Conservation (phyloP, 2,888 invertebrate genomes). For the Adelognathus sp. region DNA sequence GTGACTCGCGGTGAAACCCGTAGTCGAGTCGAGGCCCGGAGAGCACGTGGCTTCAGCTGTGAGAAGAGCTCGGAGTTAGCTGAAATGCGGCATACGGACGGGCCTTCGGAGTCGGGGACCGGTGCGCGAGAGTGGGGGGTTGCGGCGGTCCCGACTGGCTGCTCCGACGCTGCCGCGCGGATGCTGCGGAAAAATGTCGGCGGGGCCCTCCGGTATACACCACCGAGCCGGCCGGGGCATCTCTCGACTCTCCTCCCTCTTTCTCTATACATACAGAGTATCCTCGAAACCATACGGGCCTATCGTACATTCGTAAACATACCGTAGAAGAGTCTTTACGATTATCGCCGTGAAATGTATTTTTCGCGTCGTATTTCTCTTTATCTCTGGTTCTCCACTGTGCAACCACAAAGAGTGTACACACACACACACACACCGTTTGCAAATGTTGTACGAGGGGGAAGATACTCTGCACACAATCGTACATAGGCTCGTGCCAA, state of each 20-base stretch:
- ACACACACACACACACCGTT: background rate
- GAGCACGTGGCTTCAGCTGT: slow-evolving; percentile 53
- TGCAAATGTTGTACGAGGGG: background rate
- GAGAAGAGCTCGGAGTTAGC: slow-evolving; percentile 68
- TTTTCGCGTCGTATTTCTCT: slow-evolving; percentile 29
- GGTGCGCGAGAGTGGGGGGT: slow-evolving; percentile 28
- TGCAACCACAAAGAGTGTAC: background rate
- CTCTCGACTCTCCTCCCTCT: slow-evolving; percentile 48
- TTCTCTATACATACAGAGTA: slow-evolving; percentile 22
- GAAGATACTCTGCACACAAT: slow-evolving; percentile 5
- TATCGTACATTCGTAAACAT: no score
- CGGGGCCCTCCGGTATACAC: slow-evolving; percentile 65
- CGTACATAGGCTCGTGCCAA: slow-evolving; percentile 54
- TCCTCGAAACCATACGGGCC: no score
- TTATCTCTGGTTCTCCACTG: slow-evolving; percentile 23
- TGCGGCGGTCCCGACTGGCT: slow-evolving; percentile 26
- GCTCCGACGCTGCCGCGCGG: slow-evolving; percentile 66
- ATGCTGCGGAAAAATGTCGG: slow-evolving; percentile 74
- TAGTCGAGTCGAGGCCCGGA: slow-evolving; percentile 27
- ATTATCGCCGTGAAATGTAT: no score
- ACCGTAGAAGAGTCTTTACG: no score
- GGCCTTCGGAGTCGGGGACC: slow-evolving; percentile 40
- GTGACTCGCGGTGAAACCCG: slow-evolving; percentile 64
- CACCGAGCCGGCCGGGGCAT: slow-evolving; percentile 66
- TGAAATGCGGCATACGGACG: slow-evolving; percentile 60